phyloP scores from a whole-genome alignment of 2,888 invertebrate genomes.

The Tyria jacobaeae region DNA sequence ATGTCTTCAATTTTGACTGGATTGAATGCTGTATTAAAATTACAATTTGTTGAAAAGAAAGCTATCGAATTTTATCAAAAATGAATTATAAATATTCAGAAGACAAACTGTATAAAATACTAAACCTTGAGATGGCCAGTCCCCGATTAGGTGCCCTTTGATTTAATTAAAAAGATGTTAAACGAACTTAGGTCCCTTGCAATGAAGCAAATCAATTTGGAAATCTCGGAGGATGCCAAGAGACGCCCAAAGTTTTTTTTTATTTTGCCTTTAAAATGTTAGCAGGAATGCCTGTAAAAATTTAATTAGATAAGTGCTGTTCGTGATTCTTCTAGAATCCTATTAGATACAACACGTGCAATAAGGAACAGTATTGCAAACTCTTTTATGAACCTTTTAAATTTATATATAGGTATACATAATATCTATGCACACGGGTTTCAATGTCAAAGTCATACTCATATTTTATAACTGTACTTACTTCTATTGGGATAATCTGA shows the following conservation, averaged over 20 bases:
- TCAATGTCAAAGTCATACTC: too few relatives aligned
- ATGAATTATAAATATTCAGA: constrained; percentile 43
- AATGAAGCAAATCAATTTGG: constrained; percentile 72
- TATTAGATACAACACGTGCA: constrained; percentile 21
- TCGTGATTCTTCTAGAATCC: too few relatives aligned
- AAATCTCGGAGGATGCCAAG: constrained; percentile 62
- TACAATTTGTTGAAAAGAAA: constrained; percentile 1
- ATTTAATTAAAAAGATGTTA: constrained; percentile 82
- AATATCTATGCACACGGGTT: too few relatives aligned
- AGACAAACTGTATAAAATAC: constrained; percentile 53
- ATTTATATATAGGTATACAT: too few relatives aligned
- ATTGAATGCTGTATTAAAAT: background rate
- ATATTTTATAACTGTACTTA: too few relatives aligned
- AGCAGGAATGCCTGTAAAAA: constrained; percentile 47
- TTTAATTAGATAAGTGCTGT: constrained; percentile 46
- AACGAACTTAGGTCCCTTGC: constrained; percentile 68
- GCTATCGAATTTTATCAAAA: constrained; percentile 34
- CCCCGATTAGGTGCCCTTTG: constrained; percentile 66
- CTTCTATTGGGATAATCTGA: too few relatives aligned
- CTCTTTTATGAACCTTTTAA: too few relatives aligned
- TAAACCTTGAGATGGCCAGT: constrained; percentile 36
- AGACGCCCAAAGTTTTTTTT: constrained; percentile 58
- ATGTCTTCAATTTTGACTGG: background rate
- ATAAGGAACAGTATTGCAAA: background rate
- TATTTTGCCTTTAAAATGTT: constrained; percentile 63